These are phyloP conservation scores for Lordiphosa collinella DNA, from an alignment of 1,140 invertebrate genomes.

Conservation along the genomic window DNA sequence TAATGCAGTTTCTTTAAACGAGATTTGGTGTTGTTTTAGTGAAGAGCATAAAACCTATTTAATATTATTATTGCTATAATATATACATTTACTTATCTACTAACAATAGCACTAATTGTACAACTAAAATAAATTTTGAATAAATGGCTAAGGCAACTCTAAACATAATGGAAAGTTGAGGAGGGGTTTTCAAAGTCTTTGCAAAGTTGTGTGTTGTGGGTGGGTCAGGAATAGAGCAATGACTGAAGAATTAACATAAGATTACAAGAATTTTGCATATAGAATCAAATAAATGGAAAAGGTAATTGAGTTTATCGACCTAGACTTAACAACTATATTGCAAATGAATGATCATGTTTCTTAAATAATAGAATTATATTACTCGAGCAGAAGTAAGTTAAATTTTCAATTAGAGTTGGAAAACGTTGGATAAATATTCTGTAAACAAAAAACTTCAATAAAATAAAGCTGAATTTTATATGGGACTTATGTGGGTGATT, in stretches of 20 bases:
- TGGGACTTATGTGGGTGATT: too few relatives aligned
- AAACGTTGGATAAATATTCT: too few relatives aligned
- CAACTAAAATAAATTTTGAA: conserved; percentile 19
- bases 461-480: too few relatives aligned
- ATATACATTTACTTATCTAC: conserved; percentile 41
- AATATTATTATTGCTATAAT: conserved; percentile 39
- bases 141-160: conserved; percentile 37
- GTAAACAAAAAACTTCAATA: too few relatives aligned
- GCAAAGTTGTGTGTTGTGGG: conserved; percentile 7
- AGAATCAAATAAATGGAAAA: too few relatives aligned
- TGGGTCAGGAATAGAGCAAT: conserved; percentile 3
- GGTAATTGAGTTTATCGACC: not conserved
- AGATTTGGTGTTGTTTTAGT: conserved; percentile 27
- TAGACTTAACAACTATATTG: too few relatives aligned
- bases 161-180: conserved; percentile 17
- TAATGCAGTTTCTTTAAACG: conserved; percentile 42
- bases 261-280: too few relatives aligned
- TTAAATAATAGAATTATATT: too few relatives aligned
- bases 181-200: conserved; percentile 27
- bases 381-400: too few relatives aligned
- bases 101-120: conserved; percentile 19
- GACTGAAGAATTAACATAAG: not conserved
- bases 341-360: too few relatives aligned
- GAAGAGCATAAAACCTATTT: conserved; percentile 45
- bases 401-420: too few relatives aligned